Evolutionary conservation across 2,888 invertebrate genomes (phyloP).

Genomic region (Leucania comma): DNA sequence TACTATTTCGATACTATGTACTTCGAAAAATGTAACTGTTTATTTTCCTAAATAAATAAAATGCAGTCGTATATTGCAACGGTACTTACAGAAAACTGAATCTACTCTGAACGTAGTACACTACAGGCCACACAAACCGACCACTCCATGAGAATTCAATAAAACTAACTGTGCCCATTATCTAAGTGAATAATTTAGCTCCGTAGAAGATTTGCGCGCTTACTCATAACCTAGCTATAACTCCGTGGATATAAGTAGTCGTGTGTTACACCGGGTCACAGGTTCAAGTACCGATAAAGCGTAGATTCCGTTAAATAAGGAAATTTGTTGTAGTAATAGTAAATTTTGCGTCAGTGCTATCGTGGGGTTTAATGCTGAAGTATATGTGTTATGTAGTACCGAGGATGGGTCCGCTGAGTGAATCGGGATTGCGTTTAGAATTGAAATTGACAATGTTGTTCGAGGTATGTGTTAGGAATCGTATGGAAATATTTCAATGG

Average conservation of each 20-base stretch:
- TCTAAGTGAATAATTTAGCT: constrained; percentile 84
- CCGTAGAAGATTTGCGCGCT: constrained; percentile 75
- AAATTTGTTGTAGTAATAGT: constrained; percentile 62
- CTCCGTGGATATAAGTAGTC: constrained; percentile 68
- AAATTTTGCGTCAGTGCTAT: constrained; percentile 57
- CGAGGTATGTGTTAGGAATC: constrained; percentile 23
- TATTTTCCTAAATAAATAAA: no score
- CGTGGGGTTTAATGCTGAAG: constrained; percentile 47
- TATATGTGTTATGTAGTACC: constrained; percentile 45
- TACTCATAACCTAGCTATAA: constrained; percentile 80
- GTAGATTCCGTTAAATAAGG: constrained; percentile 65
- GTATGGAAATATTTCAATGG: constrained; percentile 41
- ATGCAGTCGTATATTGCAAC: neutral
- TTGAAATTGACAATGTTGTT: constrained; percentile 55
- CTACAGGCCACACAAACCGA: constrained; percentile 13
- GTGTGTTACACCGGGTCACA: constrained; percentile 71
- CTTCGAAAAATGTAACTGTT: no score
- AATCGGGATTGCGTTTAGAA: constrained; percentile 52
- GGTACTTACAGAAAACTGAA: constrained; percentile 11
- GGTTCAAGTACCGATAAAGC: constrained; percentile 72
- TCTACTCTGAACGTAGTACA: neutral
- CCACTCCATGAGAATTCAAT: constrained; percentile 74
- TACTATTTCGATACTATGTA: no score
- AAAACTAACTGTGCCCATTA: constrained; percentile 82
- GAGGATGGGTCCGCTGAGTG: constrained; percentile 47